A percentile compares a stretch with the other conserved stretches of the same genome.
Conservation (phyloP, 2,797 vertebrate genomes). For the Coracias cyanogaster region DNA sequence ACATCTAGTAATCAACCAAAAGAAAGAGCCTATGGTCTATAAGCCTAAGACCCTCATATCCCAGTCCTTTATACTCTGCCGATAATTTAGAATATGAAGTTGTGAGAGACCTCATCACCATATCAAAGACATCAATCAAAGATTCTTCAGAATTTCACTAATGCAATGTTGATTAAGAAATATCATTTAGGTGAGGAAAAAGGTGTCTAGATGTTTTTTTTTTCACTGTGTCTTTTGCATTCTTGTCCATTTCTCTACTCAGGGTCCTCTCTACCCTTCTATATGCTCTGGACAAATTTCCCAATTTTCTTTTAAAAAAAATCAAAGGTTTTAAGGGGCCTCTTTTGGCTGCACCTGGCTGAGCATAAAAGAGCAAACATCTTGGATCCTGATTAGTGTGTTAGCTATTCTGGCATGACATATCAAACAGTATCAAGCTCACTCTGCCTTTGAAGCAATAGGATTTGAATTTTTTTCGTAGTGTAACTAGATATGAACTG, state of each 20-base stretch:
- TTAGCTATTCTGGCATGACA: background rate
- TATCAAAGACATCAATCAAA: background rate
- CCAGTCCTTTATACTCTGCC: background rate
- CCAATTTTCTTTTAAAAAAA: background rate
- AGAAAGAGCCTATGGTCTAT: background rate
- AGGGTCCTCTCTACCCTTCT: background rate
- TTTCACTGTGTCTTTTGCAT: background rate
- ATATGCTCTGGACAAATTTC: background rate
- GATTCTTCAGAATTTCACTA: conserved; percentile 8
- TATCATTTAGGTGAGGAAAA: background rate
- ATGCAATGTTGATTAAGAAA: background rate
- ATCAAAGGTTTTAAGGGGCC: background rate
- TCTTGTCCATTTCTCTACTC: background rate
- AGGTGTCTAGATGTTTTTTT: background rate
- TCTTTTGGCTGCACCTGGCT: conserved; percentile 33
- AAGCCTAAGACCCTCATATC: background rate
- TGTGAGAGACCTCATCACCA: background rate
- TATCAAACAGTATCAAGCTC: conserved; percentile 4
- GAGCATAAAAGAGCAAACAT: background rate
- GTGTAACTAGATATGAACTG: conserved; percentile 9
- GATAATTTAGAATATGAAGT: background rate
- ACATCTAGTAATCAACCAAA: background rate
- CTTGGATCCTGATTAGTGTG: conserved; percentile 36
- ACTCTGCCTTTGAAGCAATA: conserved; percentile 24
- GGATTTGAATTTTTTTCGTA: conserved; percentile 5